Base-by-base conservation (phyloP, 1,140 invertebrate genomes). In the Drosophila bocqueti region DNA sequence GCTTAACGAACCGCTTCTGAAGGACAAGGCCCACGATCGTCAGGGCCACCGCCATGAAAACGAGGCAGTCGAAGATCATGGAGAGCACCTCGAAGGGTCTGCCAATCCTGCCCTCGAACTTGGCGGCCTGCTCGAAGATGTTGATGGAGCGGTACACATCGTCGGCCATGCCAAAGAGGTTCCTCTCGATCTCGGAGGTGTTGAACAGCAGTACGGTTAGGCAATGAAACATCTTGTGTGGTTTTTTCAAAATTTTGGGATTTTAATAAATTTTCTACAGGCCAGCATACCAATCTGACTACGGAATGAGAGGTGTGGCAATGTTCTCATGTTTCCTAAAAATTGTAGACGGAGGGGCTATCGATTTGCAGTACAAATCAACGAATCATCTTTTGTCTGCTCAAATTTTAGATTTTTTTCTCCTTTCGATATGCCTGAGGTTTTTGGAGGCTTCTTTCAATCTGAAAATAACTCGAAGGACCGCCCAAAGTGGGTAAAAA, bases 131-230 rank as follows among this genome's bases (percentile, higher is more conserved):
- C 1, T 65, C 9, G 54, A 89, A 72, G 0, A 46, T 21, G 2
- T 79, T 45, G 1, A 52, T 66, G 2, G 79, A 18, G 1, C 63
- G 52, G 29, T 60, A 49, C 2, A 90, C 55, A n/a, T 79, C 66
- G 31, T 89, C 75, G 9, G 85, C 81, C 81, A 89, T 76, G 11
- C 31, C 21, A 21, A 63, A 81, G 26, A 89, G 47, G 11, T 57
- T 73, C 0, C 47, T 18, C 29, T 90, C 81, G 16, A 69, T 55
- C 2, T 69, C 54, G 13, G 36, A 36, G 0, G 46, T 68, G 9
- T 79, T 72, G 15, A 64, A 74, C 18, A 71, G 18, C 10, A 18
- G n/a, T 9, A 6, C 26, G 38, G 8, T 2, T 7, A 55, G 18
- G 26, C 29, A 24, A 24, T 36, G 50, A 42, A 69, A 78, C 76